Base-by-base conservation (phyloP, 2,888 invertebrate genomes). In the Anoplius nigerrimus region DNA sequence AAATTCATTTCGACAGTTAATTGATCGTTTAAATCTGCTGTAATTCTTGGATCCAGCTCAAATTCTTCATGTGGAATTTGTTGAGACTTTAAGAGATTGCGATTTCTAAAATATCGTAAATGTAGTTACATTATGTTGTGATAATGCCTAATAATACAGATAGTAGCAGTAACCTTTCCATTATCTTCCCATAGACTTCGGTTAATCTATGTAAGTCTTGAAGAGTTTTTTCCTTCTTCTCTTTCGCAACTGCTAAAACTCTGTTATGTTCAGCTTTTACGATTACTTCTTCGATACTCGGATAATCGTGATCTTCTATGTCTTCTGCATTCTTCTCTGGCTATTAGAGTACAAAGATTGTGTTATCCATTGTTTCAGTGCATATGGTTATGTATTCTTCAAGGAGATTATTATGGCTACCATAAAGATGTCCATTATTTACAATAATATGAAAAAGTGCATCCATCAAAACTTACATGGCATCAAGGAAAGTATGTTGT, bases 281-380 rank as follows among this genome's bases (percentile, higher is more conserved):
- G 81, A 94, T 93, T 5, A 92, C 90, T 84, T 95, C 92, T 84
- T 96, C 95, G n/a, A 92, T 83, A 79, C 89, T 91, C 22, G 89
- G 85, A 66, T 88, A 79, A 67, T 87, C 79, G 4, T 76, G 71
- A 61, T 89, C 88, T 48, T 89, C 88, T 11, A 87, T 82, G 73
- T 91, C 91, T 66, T 86, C 81, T 1, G 89, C 80, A 43, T 75
- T 72, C 13, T 51, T 16, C 20, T 27, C 15, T 16, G 57, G 20
- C 75, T 74, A 18, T 21, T n/a, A 42, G 55, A 59, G 5, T 13
- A 53, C 8, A 5, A 22, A 53, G 6, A 53, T 13, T 34, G 34
- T 6, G 1, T 53, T 20, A n/a, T n/a, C n/a, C n/a, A n/a, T n/a
- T n/a, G n/a, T n/a, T n/a, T n/a, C n/a, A n/a, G n/a, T n/a, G n/a